Percentiles rank a stretch among this genome's conserved stretches.
Evolutionary conservation across 2,113 vertebrate genomes (phyloP).

Genomic region (Marmota monax): DNA sequence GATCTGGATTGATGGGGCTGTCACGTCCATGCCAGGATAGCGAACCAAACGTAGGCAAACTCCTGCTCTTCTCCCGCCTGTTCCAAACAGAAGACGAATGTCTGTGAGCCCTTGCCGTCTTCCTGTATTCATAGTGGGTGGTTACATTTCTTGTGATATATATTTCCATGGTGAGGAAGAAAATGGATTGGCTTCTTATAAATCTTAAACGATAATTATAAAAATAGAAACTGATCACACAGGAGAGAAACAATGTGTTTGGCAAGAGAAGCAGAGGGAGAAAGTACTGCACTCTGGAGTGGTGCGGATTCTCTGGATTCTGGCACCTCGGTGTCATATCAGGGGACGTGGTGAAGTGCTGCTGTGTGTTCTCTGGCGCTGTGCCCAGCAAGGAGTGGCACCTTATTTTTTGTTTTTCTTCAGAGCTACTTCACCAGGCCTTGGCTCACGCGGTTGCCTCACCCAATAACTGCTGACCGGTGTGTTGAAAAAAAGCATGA

Average conservation of each 20-base stretch:
- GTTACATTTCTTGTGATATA: background rate
- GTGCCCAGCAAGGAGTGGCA: too few species aligned
- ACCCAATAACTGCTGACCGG: accelerated
- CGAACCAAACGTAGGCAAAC: too few species aligned
- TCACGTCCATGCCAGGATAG: background rate
- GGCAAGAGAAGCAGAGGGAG: background rate
- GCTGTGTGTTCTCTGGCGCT: too few species aligned
- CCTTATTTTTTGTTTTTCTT: background rate
- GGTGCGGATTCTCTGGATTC: background rate
- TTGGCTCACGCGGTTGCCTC: background rate
- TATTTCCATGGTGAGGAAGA: background rate
- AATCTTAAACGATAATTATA: background rate
- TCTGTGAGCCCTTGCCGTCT: background rate
- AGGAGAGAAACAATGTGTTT: background rate
- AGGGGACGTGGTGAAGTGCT: accelerated
- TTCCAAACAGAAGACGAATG: background rate
- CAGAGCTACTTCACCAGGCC: accelerated
- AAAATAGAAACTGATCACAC: background rate
- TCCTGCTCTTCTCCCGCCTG: background rate
- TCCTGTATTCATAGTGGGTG: background rate
- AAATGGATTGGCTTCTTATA: background rate
- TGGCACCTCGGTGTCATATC: accelerated
- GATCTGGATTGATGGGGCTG: too few species aligned
- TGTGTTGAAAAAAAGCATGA: background rate
- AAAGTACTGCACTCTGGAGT: background rate